A percentile compares a stretch with the other conserved stretches of the same genome.
phyloP scores from a whole-genome alignment of 2,113 vertebrate species.

The Thalassarche chlororhynchos region DNA sequence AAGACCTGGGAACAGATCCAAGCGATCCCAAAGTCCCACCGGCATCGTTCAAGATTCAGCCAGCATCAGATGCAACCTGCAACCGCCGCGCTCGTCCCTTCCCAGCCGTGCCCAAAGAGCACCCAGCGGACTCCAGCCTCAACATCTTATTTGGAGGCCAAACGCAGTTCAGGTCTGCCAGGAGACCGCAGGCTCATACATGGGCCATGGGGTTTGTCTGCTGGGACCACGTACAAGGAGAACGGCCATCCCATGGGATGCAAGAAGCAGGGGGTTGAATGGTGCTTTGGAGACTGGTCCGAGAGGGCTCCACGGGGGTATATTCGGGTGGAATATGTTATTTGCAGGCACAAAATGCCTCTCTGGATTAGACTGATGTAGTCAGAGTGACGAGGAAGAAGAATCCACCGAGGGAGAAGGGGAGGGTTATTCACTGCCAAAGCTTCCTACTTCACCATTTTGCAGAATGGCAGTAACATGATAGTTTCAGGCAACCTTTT shows the following conservation, averaged over 20 bases:
- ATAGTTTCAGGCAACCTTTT: background rate
- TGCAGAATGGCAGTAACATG: background rate
- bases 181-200: fast-evolving
- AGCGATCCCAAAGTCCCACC: background rate
- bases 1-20: background rate
- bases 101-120: background rate
- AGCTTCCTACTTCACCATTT: background rate
- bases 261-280: background rate
- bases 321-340: no score
- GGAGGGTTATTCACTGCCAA: background rate
- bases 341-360: background rate
- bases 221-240: background rate
- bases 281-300: background rate
- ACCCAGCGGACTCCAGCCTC: background rate
- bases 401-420: fast-evolving
- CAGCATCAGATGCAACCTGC: no score
- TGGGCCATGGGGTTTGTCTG: background rate
- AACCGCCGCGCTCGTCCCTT: fast-evolving
- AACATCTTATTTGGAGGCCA: background rate
- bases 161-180: fast-evolving
- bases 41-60: fast-evolving
- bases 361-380: background rate
- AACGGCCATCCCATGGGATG: fast-evolving
- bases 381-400: background rate
- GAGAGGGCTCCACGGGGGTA: fast-evolving